Evolutionary conservation across 35 echinoderm and acorn worm species (phyloP).

Genomic region (Lytechinus pictus): DNA sequence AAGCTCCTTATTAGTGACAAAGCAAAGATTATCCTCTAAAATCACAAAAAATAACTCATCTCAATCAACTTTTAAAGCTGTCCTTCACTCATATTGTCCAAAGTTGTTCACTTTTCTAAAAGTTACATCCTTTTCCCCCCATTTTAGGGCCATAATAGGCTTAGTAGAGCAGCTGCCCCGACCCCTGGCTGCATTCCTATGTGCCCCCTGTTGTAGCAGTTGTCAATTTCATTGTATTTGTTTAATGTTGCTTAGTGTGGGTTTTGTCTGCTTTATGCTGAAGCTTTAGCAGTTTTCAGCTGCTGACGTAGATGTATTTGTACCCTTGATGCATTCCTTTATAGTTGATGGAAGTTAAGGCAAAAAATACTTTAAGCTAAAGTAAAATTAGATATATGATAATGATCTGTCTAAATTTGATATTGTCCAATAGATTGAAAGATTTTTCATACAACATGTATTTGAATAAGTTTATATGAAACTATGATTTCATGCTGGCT

Average conservation of each 20-base stretch:
- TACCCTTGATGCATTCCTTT: not conserved
- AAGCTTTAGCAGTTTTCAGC: not conserved
- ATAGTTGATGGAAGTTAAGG: not conserved
- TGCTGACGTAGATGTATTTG: not conserved
- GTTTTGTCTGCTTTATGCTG: not conserved
- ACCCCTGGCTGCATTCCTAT: not conserved
- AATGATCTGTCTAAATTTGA: no score
- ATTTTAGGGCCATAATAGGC: not conserved
- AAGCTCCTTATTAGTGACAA: not conserved
- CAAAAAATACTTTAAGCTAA: no score
- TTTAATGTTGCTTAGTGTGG: not conserved
- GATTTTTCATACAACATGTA: no score
- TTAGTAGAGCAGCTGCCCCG: not conserved
- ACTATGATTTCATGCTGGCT: no score
- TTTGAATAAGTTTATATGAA: no score
- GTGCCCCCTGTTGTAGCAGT: not conserved
- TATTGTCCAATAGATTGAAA: no score
- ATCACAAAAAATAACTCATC: not conserved
- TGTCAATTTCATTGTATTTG: constrained; percentile 6
- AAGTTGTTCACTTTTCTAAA: not conserved
- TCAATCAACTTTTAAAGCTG: not conserved
- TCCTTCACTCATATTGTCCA: not conserved
- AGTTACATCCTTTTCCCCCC: not conserved
- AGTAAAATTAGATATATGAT: no score
- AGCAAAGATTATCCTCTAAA: not conserved